phyloP scores from a whole-genome alignment of 2,113 vertebrate genomes.

The Strigops habroptila region DNA sequence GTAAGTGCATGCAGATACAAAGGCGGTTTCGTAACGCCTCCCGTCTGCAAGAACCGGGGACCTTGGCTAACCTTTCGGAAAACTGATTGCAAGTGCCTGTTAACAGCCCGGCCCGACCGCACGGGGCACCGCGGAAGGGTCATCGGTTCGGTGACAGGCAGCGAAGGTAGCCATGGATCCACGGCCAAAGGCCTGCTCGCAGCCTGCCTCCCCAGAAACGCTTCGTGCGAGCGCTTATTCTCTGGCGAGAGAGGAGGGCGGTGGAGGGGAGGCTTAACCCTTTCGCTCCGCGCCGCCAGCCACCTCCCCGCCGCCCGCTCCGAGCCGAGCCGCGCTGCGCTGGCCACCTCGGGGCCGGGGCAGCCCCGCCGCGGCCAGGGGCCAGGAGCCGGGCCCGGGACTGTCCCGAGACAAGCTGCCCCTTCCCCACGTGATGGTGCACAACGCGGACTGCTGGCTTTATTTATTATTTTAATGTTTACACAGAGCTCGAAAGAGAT shows the following conservation, averaged over 20 bases:
- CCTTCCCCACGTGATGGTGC: not conserved
- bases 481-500: not conserved
- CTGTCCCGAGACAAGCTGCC: not conserved
- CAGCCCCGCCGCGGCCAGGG: not conserved
- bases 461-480: not conserved
- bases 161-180: conserved; percentile 67
- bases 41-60: conserved; percentile 57
- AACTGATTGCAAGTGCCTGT: conserved; percentile 66
- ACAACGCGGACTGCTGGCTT: not conserved
- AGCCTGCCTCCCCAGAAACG: conserved; percentile 54
- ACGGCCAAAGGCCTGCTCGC: conserved; percentile 64
- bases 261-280: conserved; percentile 51
- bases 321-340: not conserved
- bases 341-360: not conserved
- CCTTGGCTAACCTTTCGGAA: conserved; percentile 73
- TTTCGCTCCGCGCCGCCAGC: not conserved
- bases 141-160: conserved; percentile 44
- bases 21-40: conserved; percentile 71
- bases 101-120: conserved; percentile 38
- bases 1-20: conserved; percentile 19
- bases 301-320: not conserved
- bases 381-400: not conserved
- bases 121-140: conserved; percentile 27
- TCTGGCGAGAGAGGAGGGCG: conserved; percentile 43
- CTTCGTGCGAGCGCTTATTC: conserved; percentile 56